These are phyloP conservation scores for Struthidea cinerea DNA, from an alignment of 2,113 vertebrate genomes.

Conservation along the genomic window DNA sequence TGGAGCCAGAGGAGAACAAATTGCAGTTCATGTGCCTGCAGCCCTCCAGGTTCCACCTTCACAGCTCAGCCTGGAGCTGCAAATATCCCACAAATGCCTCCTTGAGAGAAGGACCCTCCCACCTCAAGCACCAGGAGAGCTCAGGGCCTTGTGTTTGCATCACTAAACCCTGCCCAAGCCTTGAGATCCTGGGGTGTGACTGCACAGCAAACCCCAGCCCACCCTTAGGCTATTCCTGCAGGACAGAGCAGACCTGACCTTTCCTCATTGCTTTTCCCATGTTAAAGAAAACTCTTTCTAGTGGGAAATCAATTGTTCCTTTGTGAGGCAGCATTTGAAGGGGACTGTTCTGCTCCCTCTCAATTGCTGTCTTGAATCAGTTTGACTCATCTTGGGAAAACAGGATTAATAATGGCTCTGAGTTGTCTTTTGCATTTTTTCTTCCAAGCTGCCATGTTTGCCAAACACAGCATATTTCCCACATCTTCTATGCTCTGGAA, in stretches of 20 bases:
- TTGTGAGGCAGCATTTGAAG: background rate
- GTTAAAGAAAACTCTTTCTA: background rate
- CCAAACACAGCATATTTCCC: background rate
- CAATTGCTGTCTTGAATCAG: background rate
- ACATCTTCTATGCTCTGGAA: background rate
- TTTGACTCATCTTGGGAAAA: background rate
- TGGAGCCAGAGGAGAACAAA: background rate
- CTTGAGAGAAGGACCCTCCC: background rate
- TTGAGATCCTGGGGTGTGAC: background rate
- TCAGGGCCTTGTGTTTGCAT: background rate
- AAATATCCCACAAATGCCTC: background rate
- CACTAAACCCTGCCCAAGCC: background rate
- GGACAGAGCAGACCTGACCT: background rate
- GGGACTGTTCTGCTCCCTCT: background rate
- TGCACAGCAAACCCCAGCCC: background rate
- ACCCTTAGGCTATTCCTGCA: background rate
- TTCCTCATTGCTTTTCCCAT: background rate
- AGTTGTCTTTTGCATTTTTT: background rate
- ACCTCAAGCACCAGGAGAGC: background rate
- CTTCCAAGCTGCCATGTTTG: background rate
- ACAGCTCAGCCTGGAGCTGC: background rate
- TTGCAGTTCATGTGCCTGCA: background rate
- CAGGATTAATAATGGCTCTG: background rate
- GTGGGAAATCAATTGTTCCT: background rate
- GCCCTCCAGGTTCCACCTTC: background rate